phyloP scores from a whole-genome alignment of 2,113 vertebrate species.

The Sander vitreus region DNA sequence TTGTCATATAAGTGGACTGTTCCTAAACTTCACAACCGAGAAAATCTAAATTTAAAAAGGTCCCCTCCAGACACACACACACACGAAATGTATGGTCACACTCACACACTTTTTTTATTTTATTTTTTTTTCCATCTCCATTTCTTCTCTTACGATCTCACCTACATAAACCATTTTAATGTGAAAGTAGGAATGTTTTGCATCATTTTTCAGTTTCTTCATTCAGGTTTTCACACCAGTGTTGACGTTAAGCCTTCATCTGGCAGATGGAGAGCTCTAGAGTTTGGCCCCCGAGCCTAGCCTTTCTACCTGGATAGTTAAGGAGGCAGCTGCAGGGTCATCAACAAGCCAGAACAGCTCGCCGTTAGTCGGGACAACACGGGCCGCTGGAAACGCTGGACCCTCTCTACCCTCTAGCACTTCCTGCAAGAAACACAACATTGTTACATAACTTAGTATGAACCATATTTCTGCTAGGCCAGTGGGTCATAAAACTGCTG shows the following conservation, averaged over 20 bases:
- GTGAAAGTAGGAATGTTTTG: slow-evolving; percentile 42
- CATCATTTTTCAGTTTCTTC: not conserved
- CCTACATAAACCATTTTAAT: not conserved
- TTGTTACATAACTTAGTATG: not conserved
- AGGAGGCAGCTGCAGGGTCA: slow-evolving; percentile 87
- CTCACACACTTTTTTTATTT: too few relatives aligned
- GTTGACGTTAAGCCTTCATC: not conserved
- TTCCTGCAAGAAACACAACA: slow-evolving; percentile 77
- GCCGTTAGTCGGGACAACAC: slow-evolving; percentile 85
- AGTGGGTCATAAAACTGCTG: not conserved
- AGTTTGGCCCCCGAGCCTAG: slow-evolving; percentile 81
- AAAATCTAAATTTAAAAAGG: not conserved
- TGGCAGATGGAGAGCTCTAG: slow-evolving; percentile 38
- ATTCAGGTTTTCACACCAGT: not conserved
- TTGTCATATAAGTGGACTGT: not conserved
- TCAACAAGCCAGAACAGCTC: slow-evolving; percentile 93
- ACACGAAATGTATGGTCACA: too few relatives aligned
- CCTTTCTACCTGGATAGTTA: slow-evolving; percentile 87
- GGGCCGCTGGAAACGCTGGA: slow-evolving; percentile 85
- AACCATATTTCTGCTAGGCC: not conserved
- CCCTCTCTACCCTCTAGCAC: slow-evolving; percentile 88
- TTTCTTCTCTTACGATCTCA: not conserved
- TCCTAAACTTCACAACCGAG: not conserved
- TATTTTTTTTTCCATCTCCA: not conserved
- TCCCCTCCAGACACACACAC: not conserved